Base-by-base conservation (phyloP, 2,797 vertebrate genomes). In the Astyanax mexicanus region DNA sequence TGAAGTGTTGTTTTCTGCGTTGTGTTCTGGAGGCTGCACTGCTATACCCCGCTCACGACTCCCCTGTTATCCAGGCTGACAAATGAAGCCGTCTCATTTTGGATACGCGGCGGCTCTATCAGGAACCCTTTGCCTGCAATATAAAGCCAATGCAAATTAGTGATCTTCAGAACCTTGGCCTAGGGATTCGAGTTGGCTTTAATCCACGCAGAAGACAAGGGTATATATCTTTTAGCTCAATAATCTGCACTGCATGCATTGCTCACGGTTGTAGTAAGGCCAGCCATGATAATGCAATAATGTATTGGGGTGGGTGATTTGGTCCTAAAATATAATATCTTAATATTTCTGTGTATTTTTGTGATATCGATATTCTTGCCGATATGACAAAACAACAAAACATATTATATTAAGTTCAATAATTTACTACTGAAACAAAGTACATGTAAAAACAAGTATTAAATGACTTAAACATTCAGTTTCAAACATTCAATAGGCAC, bases 1-100 rank as follows among this genome's bases (percentile, higher is more conserved):
- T 78, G 77, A 79, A 82, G 73, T 69, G 66, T 57, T 74, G 55
- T 79, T 65, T 60, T 75, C 57, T 25, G 65, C 45, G 51, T 40
- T 65, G 72, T 42, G 47, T n/a, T 69, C n/a, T 37, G 32, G n/a
- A 69, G 47, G 47, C 44, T n/a, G 27, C 32, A 2, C 10, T 54
- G 11, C 32, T 32, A 7, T 54, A 25, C 47, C 19, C 32, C 12
- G 9, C 58, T 40, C 58, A 61, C 58, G 11, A 13, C 58, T 69
- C 27, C n/a, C 32, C 17, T 37, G 11, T 37, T 38, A 38, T 19
- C 47, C 66, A 38, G 45, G 17, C 32, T 52, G 66, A 38, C 29
- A 23, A 54, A 69, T 19, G 10, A 52, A 52, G 66, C 47, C 7
- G 19, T 52, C 47, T 69, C 47, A 40, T 54, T 69, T 69, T 19